phyloP scores from a whole-genome alignment of 2,888 invertebrate species.

The Metopia argyrocephala region DNA sequence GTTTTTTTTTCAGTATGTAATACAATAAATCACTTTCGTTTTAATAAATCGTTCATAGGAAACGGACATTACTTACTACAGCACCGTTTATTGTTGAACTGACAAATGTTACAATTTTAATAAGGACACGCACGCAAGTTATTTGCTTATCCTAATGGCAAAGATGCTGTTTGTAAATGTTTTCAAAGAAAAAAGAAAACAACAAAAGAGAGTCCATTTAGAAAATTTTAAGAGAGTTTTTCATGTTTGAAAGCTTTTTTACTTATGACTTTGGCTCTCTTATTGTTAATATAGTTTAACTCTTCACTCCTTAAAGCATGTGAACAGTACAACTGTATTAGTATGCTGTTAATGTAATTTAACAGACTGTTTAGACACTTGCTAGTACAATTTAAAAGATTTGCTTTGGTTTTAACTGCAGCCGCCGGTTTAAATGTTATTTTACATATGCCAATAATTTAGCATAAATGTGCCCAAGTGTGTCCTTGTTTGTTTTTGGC shows the following conservation, averaged over 20 bases:
- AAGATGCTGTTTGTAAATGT: conserved; percentile 56
- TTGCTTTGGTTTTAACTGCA: not conserved
- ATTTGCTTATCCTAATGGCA: conserved; percentile 48
- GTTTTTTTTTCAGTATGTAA: not conserved
- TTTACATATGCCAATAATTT: conserved; percentile 42
- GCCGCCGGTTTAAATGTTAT: conserved; percentile 39
- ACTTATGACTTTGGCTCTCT: conserved; percentile 10
- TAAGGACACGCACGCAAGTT: conserved; percentile 63
- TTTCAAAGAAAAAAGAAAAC: conserved; percentile 1
- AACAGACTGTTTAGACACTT: conserved; percentile 1
- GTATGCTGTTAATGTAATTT: not conserved
- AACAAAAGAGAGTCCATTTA: conserved; percentile 62
- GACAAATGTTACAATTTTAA: conserved; percentile 65
- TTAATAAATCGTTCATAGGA: conserved; percentile 49
- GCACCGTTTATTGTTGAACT: conserved; percentile 68
- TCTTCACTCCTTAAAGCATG: conserved; percentile 12
- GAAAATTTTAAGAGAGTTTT: conserved; percentile 41
- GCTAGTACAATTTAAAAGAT: not conserved
- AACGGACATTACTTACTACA: conserved; percentile 66
- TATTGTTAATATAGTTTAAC: not conserved
- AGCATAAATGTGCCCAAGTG: conserved; percentile 52
- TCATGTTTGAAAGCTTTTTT: conserved; percentile 33
- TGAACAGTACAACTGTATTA: conserved; percentile 33
- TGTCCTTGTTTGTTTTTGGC: conserved; percentile 29
- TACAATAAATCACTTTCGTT: conserved; percentile 26